Percentiles rank a stretch among this genome's conserved stretches.
These are phyloP conservation scores for Adelges cooleyi DNA, from an alignment of 1,140 invertebrate species.

Conservation along the genomic window DNA sequence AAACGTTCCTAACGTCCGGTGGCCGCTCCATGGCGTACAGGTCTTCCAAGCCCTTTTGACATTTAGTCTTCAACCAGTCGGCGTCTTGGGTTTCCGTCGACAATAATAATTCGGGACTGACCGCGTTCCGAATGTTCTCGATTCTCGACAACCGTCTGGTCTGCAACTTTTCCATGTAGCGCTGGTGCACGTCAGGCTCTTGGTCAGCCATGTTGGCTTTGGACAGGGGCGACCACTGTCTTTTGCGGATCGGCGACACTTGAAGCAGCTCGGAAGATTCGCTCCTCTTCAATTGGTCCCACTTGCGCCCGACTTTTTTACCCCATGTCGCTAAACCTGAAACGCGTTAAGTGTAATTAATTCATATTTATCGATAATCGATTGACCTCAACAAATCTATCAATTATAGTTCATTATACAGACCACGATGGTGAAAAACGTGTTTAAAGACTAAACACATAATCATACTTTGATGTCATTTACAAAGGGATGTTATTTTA, in stretches of 20 bases:
- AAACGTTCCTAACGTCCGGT: conserved; percentile 17
- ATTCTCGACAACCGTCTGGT: conserved; percentile 45
- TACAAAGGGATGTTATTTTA: not conserved
- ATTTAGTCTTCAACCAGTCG: conserved; percentile 37
- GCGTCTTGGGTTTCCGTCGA: conserved; percentile 26
- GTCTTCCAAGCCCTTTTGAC: conserved; percentile 36
- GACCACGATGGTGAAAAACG: too few species aligned
- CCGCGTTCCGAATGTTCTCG: conserved; percentile 46
- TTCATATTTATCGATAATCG: not conserved
- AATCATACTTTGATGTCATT: too few species aligned
- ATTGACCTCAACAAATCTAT: not conserved
- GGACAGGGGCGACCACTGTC: conserved; percentile 42
- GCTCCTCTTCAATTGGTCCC: conserved; percentile 48
- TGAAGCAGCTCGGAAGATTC: conserved; percentile 47
- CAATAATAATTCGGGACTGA: conserved; percentile 33
- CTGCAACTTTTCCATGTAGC: conserved; percentile 32
- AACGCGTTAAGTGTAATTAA: not conserved
- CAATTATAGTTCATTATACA: not conserved
- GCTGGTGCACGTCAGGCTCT: conserved; percentile 6
- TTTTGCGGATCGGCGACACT: conserved; percentile 39
- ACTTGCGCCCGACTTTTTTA: conserved; percentile 48
- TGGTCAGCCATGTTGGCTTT: conserved; percentile 31
- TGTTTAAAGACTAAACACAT: too few species aligned
- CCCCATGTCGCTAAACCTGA: conserved; percentile 53
- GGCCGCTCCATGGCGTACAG: conserved; percentile 35